Percentiles rank a stretch among this genome's conserved stretches.
phyloP scores from a whole-genome alignment of 37 sponge, comb jelly and placozoan species.

The Axinella damicornis region DNA sequence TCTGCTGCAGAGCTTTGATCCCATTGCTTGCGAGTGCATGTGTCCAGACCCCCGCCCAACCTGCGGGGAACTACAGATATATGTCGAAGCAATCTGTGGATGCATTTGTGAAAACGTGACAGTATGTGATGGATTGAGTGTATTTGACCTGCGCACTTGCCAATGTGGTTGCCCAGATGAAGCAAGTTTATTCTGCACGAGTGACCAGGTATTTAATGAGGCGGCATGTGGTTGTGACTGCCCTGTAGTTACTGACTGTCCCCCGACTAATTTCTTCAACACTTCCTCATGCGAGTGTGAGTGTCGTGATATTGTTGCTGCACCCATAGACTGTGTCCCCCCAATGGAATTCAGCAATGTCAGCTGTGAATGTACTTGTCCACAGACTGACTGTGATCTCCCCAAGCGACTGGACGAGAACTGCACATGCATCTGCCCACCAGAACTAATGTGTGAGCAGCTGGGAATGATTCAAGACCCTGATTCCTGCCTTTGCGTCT shows the following conservation, averaged over 20 bases:
- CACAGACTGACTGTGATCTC: conserved; percentile 3
- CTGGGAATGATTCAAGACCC: conserved; percentile 38
- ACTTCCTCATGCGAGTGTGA: neutral
- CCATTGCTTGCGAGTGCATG: conserved; percentile 19
- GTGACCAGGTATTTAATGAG: no score
- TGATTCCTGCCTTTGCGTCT: conserved; percentile 22
- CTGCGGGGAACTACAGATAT: neutral
- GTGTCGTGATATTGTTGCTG: no score
- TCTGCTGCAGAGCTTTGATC: neutral
- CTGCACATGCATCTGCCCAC: conserved; percentile 42
- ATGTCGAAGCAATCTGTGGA: neutral
- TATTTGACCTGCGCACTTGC: conserved; percentile 9
- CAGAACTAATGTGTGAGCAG: conserved; percentile 28
- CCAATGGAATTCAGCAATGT: no score
- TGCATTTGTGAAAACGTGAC: conserved; percentile 11
- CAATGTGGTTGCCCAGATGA: conserved; percentile 28
- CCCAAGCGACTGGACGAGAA: conserved; percentile 16
- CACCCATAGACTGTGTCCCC: neutral
- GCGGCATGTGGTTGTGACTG: no score
- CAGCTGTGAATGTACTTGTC: no score
- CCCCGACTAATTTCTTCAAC: no score
- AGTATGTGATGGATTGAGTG: neutral
- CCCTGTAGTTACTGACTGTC: no score
- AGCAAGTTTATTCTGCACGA: no score
- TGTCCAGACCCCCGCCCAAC: conserved; percentile 8